Evolutionary conservation across 2,113 vertebrate species (phyloP), one percentile per base, ranked within the genome.

Genomic region (Suricata suricatta): DNA sequence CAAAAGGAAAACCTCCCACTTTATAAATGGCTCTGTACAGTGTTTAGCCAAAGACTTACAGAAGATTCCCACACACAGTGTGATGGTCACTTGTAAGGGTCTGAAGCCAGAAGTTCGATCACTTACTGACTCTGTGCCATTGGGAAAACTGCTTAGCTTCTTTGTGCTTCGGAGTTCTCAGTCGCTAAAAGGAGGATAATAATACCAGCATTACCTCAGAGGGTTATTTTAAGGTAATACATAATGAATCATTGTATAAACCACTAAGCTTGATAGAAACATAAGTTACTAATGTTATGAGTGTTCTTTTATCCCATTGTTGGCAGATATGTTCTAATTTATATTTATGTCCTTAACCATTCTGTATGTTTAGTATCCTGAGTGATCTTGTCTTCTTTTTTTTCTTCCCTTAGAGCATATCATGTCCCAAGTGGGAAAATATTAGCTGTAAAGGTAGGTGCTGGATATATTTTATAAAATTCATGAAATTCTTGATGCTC

Each of bases 361-460:
- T 93, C 57, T 85, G 16, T 68, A 97, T 77, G 41, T 76, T 96
- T 52, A 33, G 83, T 97, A 95, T 81, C 90, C 44, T 44, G 68
- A 93, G 54, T 98, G 69, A 96, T 85, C 82, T 83, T 93, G 25
- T 12, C 14, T 50, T 74, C 87, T 11, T 88, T 97, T 90, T 93
- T 94, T 77, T 95, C 87, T 96, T 97, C 95, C 72, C 71, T 13
- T 98, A 99, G 99, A 99, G 99, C 99, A 0, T 99, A 99, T 97
- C 99, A 99, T 90, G 98, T 99, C 97, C 99, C 99, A 2, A 99
- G 99, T 97, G 99, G 99, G 77, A 99, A 99, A 97, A 99, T 99
- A 88, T 98, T 99, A 97, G 99, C 99, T 92, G 99, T 99, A 88
- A 99, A 99, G 99, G 99, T 99, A 98, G 98, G 99, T 96, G 72